Evolutionary conservation across 2,888 invertebrate genomes (phyloP).

Genomic region (Molorchus minor): DNA sequence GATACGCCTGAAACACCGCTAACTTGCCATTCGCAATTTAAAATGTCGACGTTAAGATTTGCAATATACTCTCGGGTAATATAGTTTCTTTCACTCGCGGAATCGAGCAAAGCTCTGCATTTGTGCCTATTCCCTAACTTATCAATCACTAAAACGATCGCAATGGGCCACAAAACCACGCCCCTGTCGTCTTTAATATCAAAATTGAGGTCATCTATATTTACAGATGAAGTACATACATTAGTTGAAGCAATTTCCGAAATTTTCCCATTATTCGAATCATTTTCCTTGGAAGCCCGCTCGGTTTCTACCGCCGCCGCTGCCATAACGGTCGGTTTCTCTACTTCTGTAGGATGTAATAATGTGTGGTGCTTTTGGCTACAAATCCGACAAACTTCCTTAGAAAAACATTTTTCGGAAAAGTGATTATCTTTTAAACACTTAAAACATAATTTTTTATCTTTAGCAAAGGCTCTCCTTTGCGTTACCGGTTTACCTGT

Average conservation of each 20-base stretch:
- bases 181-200: background rate
- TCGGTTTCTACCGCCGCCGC: background rate
- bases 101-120: conserved; percentile 1
- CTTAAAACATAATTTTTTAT: background rate
- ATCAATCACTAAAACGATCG: background rate
- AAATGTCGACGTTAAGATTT: background rate
- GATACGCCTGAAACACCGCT: conserved; percentile 2
- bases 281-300: background rate
- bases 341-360: background rate
- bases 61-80: background rate
- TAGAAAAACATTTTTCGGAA: conserved; percentile 1
- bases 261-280: too few species aligned
- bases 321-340: background rate
- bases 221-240: background rate
- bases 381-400: background rate
- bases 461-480: background rate
- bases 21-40: conserved; percentile 1
- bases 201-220: background rate
- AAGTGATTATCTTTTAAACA: background rate
- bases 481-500: background rate
- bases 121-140: too few species aligned
- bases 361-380: background rate
- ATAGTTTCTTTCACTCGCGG: conserved; percentile 6
- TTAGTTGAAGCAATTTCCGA: background rate
- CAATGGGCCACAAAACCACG: conserved; percentile 3